Evolutionary conservation across 1,140 invertebrate species (phyloP).

Genomic region (Halictus rubicundus): DNA sequence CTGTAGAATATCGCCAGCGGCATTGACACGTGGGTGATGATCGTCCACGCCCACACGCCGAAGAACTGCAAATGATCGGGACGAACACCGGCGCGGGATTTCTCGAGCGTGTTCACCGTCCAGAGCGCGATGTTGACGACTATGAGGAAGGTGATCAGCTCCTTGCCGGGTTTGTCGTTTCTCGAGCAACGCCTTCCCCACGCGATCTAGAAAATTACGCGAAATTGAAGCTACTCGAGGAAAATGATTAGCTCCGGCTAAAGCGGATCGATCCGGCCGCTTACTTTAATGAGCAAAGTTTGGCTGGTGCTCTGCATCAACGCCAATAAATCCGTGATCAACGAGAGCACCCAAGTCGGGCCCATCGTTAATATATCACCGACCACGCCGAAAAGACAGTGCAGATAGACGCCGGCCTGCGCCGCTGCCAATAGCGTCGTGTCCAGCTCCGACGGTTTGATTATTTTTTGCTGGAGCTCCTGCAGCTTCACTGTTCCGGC

Average conservation of each 20-base stretch:
- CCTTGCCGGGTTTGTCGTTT: slow-evolving; percentile 89
- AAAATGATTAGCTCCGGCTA: background rate
- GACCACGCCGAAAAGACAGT: slow-evolving; percentile 92
- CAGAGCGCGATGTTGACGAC: slow-evolving; percentile 93
- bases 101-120: slow-evolving; percentile 92
- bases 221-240: background rate
- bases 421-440: slow-evolving; percentile 92
- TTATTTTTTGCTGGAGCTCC: slow-evolving; percentile 73
- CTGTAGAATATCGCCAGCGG: slow-evolving; percentile 93
- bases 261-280: background rate
- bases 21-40: slow-evolving; percentile 92
- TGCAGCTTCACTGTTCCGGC: slow-evolving; percentile 72
- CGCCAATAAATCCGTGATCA: slow-evolving; percentile 81
- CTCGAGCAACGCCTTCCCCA: slow-evolving; percentile 85
- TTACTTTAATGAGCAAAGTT: slow-evolving; percentile 86
- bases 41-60: slow-evolving; percentile 92
- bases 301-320: slow-evolving; percentile 86
- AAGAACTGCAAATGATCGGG: slow-evolving; percentile 90
- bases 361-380: slow-evolving; percentile 87
- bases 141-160: slow-evolving; percentile 91
- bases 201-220: slow-evolving; percentile 83
- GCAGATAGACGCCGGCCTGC: slow-evolving; percentile 93
- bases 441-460: slow-evolving; percentile 86
- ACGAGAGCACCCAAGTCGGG: slow-evolving; percentile 80
- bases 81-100: slow-evolving; percentile 89